These are phyloP conservation scores for Temnopleurus reevesii DNA, from an alignment of 53 echinoderm and acorn worm species.

Conservation along the genomic window DNA sequence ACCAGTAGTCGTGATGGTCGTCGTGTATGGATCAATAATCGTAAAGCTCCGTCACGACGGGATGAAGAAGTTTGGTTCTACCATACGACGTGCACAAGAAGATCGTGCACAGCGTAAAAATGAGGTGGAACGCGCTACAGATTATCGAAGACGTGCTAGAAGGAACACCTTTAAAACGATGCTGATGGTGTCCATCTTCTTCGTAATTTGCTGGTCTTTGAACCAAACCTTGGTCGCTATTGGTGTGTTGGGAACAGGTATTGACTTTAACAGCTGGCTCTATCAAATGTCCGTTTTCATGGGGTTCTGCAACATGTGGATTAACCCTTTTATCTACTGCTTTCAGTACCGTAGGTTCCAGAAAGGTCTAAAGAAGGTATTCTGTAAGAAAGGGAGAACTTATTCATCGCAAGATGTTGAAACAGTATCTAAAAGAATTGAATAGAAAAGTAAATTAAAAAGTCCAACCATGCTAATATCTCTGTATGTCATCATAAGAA, in stretches of 20 bases:
- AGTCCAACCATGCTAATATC: too few relatives aligned
- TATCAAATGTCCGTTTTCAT: background rate
- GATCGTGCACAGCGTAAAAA: background rate
- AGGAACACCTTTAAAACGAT: slow-evolving; percentile 8
- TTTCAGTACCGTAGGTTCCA: slow-evolving; percentile 27
- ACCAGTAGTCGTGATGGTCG: background rate
- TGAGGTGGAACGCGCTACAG: too few relatives aligned
- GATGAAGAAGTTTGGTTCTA: background rate
- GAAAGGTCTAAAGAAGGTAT: slow-evolving; percentile 4
- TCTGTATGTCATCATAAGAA: too few relatives aligned
- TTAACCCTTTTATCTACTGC: background rate
- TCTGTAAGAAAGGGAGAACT: background rate
- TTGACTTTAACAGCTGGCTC: background rate
- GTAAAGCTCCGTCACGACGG: background rate
- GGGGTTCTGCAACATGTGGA: slow-evolving; percentile 22
- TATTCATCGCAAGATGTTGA: background rate
- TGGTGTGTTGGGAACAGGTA: background rate
- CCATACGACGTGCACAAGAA: background rate
- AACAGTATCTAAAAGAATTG: background rate
- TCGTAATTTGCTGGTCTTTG: background rate
- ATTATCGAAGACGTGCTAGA: slow-evolving; percentile 8
- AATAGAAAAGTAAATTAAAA: background rate
- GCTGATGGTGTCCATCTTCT: background rate
- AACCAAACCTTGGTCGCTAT: background rate
- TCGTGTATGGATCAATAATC: background rate